Percentiles rank a stretch among this genome's conserved stretches.
phyloP scores from a whole-genome alignment of 2,113 vertebrate genomes.

The Eptesicus fuscus region DNA sequence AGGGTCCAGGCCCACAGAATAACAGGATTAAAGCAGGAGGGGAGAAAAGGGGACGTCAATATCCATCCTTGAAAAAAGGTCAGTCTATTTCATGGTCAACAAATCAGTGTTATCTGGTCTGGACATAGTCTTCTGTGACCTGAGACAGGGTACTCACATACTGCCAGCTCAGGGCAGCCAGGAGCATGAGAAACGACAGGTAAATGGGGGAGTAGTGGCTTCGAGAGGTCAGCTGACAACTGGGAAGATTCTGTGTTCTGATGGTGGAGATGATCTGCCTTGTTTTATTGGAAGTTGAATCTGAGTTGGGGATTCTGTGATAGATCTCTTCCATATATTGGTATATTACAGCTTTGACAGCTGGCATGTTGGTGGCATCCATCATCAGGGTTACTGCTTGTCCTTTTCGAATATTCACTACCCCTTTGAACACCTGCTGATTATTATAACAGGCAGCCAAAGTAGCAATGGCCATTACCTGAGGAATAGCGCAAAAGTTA shows the following conservation, averaged over 20 bases:
- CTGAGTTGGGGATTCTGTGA: conserved; percentile 89
- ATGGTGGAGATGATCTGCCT: conserved; percentile 86
- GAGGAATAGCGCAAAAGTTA: conserved; percentile 96
- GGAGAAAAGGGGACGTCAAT: background rate
- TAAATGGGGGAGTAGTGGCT: conserved; percentile 92
- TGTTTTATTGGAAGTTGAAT: conserved; percentile 87
- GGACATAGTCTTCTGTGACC: conserved; percentile 85
- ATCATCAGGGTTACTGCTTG: conserved; percentile 98
- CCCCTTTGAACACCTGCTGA: conserved; percentile 92
- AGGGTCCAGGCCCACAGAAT: background rate
- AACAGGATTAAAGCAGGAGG: background rate
- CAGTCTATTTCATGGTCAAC: background rate
- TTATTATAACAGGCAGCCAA: conserved; percentile 97
- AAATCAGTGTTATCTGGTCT: conserved; percentile 82
- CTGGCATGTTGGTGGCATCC: conserved; percentile 93
- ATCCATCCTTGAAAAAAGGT: background rate
- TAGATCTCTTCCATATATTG: conserved; percentile 95
- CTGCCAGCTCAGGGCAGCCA: conserved; percentile 96
- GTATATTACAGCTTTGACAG: conserved; percentile 90
- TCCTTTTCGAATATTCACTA: conserved; percentile 97
- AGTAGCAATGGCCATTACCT: conserved; percentile 98
- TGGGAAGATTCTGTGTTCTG: conserved; percentile 82
- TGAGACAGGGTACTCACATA: conserved; percentile 89
- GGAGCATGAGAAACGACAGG: conserved; percentile 92
- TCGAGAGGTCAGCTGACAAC: conserved; percentile 80